phyloP scores from a whole-genome alignment of 2,888 invertebrate species.

The Zygaena filipendulae region DNA sequence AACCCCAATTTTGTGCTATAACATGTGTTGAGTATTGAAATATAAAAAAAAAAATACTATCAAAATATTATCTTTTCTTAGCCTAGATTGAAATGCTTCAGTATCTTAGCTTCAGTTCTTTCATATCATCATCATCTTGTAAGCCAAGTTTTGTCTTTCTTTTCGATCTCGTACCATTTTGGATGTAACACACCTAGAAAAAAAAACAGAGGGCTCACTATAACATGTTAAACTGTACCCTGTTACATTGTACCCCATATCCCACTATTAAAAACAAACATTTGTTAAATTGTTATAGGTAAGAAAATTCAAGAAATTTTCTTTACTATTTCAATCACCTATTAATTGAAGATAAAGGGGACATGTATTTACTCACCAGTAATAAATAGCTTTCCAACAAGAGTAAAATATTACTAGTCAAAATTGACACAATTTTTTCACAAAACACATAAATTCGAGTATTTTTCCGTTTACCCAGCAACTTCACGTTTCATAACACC shows the following conservation, averaged over 20 bases:
- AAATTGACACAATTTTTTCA: slow-evolving; percentile 3
- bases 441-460: slow-evolving; percentile 2
- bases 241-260: slow-evolving; percentile 6
- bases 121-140: slow-evolving; percentile 8
- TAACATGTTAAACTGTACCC: slow-evolving; percentile 5
- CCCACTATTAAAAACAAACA: slow-evolving; percentile 3
- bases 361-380: slow-evolving; percentile 4
- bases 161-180: slow-evolving; percentile 9
- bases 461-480: slow-evolving; percentile 4
- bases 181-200: slow-evolving; percentile 3
- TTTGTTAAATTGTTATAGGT: slow-evolving; percentile 4
- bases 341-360: slow-evolving; percentile 2
- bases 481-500: slow-evolving; percentile 1
- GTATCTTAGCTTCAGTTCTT: slow-evolving; percentile 2
- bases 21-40: neutral
- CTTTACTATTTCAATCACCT: slow-evolving; percentile 4
- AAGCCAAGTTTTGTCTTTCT: slow-evolving; percentile 10
- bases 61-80: neutral
- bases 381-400: slow-evolving; percentile 4
- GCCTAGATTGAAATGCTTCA: neutral
- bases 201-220: slow-evolving; percentile 2
- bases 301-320: slow-evolving; percentile 5
- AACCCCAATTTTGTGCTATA: neutral
- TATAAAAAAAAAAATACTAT: neutral
- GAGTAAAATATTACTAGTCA: slow-evolving; percentile 3